Percentiles rank a stretch among this genome's conserved stretches.
phyloP scores from a whole-genome alignment of 2,888 invertebrate genomes.

The Napeogenes inachia region DNA sequence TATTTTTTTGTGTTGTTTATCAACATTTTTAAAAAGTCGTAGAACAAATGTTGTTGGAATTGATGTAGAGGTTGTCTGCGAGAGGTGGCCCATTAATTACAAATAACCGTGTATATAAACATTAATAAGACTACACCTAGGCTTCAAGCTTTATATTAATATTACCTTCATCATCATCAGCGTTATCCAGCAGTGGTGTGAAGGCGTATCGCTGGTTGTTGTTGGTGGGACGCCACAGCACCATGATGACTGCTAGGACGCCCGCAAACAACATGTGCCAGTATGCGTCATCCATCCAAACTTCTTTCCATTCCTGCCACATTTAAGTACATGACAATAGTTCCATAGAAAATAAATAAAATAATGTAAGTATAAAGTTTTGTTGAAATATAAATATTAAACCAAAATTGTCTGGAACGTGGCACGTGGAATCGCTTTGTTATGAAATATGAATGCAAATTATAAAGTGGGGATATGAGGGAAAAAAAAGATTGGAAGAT shows the following conservation, averaged over 20 bases:
- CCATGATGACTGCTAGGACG: slow-evolving; percentile 93
- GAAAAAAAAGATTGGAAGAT: too few relatives aligned
- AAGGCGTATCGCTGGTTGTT: slow-evolving; percentile 97
- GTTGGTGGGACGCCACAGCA: slow-evolving; percentile 96
- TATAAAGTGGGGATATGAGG: too few relatives aligned
- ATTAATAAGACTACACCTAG: neutral
- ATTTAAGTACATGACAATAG: neutral
- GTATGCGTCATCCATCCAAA: slow-evolving; percentile 96
- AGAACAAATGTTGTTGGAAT: too few relatives aligned
- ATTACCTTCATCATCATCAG: slow-evolving; percentile 87
- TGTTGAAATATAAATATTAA: too few relatives aligned
- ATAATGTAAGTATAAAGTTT: neutral
- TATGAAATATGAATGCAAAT: too few relatives aligned
- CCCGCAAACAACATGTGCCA: slow-evolving; percentile 96
- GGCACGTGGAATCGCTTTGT: too few relatives aligned
- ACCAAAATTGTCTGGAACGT: too few relatives aligned
- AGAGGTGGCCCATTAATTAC: too few relatives aligned
- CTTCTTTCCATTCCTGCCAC: slow-evolving; percentile 90
- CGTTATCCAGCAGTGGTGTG: slow-evolving; percentile 91
- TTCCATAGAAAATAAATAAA: neutral
- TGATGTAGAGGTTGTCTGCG: too few relatives aligned
- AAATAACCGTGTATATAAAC: neutral
- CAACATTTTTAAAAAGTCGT: too few relatives aligned
- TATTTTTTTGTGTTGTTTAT: too few relatives aligned
- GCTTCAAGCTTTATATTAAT: slow-evolving; percentile 32